Percentiles rank a stretch among this genome's conserved stretches.
phyloP scores from a whole-genome alignment of 2,113 vertebrate species.

The Apaloderma vittatum region DNA sequence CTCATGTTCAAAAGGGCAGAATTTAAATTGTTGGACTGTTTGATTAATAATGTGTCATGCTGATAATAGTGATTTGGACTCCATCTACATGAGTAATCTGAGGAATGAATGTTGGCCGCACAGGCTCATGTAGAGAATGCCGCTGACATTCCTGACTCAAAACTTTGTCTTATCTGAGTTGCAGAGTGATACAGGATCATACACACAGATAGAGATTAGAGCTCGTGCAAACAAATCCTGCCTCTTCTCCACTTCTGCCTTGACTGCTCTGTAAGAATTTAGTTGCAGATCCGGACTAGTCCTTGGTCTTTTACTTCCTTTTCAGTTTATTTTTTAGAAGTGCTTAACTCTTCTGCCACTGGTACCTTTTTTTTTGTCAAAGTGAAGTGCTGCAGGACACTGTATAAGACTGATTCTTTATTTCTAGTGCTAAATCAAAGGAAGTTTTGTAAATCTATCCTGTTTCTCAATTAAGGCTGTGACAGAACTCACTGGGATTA shows the following conservation, averaged over 20 bases:
- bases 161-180: not conserved
- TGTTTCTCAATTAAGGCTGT: not conserved
- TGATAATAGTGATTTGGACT: not conserved
- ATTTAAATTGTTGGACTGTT: not conserved
- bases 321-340: not conserved
- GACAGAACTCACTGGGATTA: not conserved
- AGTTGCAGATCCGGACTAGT: not conserved
- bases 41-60: not conserved
- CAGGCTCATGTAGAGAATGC: not conserved
- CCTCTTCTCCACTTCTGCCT: not conserved
- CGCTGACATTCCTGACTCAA: not conserved
- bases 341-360: not conserved
- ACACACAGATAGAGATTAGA: not conserved
- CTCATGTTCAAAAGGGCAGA: not conserved
- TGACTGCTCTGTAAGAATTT: not conserved
- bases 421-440: not conserved
- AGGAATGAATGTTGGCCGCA: not conserved
- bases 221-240: constrained; percentile 16
- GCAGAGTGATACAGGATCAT: constrained; percentile 9
- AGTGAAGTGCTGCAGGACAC: not conserved
- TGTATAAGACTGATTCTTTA: not conserved
- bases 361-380: not conserved
- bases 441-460: not conserved
- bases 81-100: not conserved
- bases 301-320: not conserved